Conservation (phyloP, 2,797 vertebrate genomes). For the Tarsius wallacei region DNA sequence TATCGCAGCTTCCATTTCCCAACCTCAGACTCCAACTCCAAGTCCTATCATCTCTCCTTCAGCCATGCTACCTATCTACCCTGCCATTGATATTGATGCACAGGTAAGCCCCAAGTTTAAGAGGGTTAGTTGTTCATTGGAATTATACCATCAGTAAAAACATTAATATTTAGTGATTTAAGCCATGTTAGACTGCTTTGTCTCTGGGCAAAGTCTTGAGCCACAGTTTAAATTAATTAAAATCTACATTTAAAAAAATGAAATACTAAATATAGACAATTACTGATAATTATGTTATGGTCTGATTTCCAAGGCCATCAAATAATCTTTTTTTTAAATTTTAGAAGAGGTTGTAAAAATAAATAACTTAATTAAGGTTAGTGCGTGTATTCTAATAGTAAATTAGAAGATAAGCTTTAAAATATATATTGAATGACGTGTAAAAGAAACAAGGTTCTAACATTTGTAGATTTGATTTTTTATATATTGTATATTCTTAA, state of each 20-base stretch:
- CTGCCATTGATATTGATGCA: conserved; percentile 94
- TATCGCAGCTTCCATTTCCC: conserved; percentile 93
- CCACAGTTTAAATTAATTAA: neutral
- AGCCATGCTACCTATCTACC: conserved; percentile 93
- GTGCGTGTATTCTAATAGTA: conserved; percentile 20
- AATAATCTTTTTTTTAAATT: neutral
- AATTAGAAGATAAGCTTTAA: conserved; percentile 44
- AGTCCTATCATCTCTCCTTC: conserved; percentile 94
- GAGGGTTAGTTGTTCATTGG: neutral
- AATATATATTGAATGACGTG: neutral
- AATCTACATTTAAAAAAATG: conserved; percentile 26
- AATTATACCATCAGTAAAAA: neutral
- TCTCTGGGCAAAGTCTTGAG: neutral
- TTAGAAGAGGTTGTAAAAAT: neutral
- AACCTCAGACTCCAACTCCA: conserved; percentile 93
- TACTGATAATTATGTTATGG: neutral
- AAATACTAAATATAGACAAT: neutral
- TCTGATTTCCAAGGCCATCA: conserved; percentile 28
- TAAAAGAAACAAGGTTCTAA: conserved; percentile 25
- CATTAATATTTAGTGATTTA: neutral
- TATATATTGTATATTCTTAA: neutral
- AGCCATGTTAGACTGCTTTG: neutral
- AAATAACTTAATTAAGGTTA: conserved; percentile 27
- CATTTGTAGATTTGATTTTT: neutral
- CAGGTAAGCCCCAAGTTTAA: conserved; percentile 89